Evolutionary conservation across 2,888 invertebrate genomes (phyloP).

Genomic region (Sarcophaga subvicina): DNA sequence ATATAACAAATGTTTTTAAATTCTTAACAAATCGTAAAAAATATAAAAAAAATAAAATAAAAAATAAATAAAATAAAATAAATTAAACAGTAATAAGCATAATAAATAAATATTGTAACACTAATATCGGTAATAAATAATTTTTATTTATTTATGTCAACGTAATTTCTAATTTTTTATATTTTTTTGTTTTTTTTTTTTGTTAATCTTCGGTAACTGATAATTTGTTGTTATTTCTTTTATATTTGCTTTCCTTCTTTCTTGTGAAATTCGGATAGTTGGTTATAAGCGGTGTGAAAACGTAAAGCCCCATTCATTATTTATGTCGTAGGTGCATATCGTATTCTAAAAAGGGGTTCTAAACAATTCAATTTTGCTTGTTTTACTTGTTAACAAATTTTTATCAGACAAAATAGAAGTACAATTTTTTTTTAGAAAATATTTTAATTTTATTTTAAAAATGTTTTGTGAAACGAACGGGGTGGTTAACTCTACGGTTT

Average conservation of each 20-base stretch:
- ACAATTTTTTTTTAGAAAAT: too few relatives aligned
- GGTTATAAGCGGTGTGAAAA: slow-evolving; percentile 1
- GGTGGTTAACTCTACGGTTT: too few relatives aligned
- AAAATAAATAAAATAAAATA: neutral
- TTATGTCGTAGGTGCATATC: neutral
- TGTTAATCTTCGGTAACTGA: slow-evolving; percentile 40
- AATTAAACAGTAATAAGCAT: neutral
- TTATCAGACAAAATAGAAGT: too few relatives aligned
- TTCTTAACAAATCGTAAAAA: too few relatives aligned
- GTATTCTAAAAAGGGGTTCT: neutral
- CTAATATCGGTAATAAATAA: neutral
- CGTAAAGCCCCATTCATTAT: neutral
- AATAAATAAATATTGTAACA: neutral
- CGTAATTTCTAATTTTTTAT: neutral
- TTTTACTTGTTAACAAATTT: neutral
- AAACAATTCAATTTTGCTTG: too few relatives aligned
- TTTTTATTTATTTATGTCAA: slow-evolving; percentile 36
- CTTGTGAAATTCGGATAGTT: slow-evolving; percentile 1
- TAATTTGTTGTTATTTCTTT: slow-evolving; percentile 15
- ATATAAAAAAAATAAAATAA: too few relatives aligned
- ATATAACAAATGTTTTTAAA: too few relatives aligned
- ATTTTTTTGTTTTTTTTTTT: too few relatives aligned
- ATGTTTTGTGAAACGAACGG: too few relatives aligned
- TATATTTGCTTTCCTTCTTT: neutral
- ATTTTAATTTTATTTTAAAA: neutral